These are phyloP conservation scores for Pseudotriccus pelzelni DNA, from an alignment of 2,797 vertebrate species.

Conservation along the genomic window DNA sequence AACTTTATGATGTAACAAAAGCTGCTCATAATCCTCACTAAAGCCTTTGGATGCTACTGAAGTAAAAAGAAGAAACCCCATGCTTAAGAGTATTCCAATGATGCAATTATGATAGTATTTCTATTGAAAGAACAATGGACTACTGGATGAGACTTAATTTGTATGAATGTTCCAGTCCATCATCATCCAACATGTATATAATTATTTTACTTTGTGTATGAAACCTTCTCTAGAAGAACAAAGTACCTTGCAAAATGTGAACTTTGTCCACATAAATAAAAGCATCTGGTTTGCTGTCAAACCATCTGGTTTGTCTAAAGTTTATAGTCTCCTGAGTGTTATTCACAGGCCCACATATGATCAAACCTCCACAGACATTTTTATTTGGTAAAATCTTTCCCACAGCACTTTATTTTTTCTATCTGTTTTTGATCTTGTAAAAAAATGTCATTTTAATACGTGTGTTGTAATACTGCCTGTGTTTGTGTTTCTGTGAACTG, in stretches of 20 bases:
- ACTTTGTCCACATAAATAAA: conserved; percentile 75
- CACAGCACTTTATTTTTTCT: conserved; percentile 70
- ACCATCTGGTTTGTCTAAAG: conserved; percentile 73
- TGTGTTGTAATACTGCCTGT: conserved; percentile 46
- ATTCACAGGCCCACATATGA: conserved; percentile 68
- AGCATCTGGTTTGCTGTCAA: conserved; percentile 68
- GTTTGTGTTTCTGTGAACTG: conserved; percentile 35
- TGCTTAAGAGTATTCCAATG: not conserved
- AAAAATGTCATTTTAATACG: conserved; percentile 28
- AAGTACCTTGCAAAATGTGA: conserved; percentile 66
- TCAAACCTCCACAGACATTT: conserved; percentile 65
- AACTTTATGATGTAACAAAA: not conserved
- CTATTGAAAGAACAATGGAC: conserved; percentile 79
- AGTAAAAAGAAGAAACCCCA: not conserved
- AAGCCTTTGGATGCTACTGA: not conserved
- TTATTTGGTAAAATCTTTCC: conserved; percentile 70
- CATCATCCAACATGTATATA: not conserved
- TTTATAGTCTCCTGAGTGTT: conserved; percentile 73
- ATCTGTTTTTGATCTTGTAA: conserved; percentile 66
- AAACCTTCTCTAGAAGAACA: conserved; percentile 31
- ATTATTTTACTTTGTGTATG: not conserved
- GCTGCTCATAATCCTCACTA: not conserved
- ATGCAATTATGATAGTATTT: not conserved
- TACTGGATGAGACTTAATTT: conserved; percentile 84
- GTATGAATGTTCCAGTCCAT: conserved; percentile 56